A percentile compares a stretch with the other conserved stretches of the same genome.
Evolutionary conservation across 2,113 vertebrate genomes (phyloP).

Genomic region (Athene cunicularia): DNA sequence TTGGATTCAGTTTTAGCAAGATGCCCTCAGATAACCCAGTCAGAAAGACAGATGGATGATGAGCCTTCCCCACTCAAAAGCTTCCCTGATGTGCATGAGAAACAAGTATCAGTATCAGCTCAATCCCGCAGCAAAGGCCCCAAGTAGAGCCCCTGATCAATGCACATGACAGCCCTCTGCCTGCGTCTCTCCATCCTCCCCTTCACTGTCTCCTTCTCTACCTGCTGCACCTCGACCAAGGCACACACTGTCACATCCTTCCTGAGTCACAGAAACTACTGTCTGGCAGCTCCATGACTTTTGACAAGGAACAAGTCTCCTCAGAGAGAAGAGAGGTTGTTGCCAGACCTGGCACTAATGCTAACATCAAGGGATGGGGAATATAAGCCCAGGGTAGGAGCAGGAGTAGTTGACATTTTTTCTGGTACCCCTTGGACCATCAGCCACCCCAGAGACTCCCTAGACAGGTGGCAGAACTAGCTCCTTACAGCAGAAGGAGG

Average conservation of each 20-base stretch:
- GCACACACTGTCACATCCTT: not conserved
- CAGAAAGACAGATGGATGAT: not conserved
- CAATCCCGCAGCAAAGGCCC: not conserved
- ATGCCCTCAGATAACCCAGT: constrained; percentile 10
- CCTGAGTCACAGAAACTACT: not conserved
- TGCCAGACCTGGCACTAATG: not conserved
- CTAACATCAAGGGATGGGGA: not conserved
- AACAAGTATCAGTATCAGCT: not conserved
- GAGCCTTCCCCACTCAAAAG: not conserved
- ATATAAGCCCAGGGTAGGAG: not conserved
- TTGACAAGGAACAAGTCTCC: not conserved
- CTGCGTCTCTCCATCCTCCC: not conserved
- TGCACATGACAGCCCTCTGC: not conserved
- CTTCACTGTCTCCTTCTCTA: not conserved
- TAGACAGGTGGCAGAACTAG: not conserved
- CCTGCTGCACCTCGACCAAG: accelerated
- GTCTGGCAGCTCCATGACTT: not conserved
- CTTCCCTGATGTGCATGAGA: not conserved
- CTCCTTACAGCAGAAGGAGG: not conserved
- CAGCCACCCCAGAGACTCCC: not conserved
- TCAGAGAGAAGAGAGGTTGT: not conserved
- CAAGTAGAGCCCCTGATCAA: accelerated
- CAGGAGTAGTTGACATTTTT: not conserved
- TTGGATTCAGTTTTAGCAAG: constrained; percentile 1
- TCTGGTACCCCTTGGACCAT: not conserved